Evolutionary conservation across 2,888 invertebrate genomes (phyloP).

Genomic region (Tenthredo livida): DNA sequence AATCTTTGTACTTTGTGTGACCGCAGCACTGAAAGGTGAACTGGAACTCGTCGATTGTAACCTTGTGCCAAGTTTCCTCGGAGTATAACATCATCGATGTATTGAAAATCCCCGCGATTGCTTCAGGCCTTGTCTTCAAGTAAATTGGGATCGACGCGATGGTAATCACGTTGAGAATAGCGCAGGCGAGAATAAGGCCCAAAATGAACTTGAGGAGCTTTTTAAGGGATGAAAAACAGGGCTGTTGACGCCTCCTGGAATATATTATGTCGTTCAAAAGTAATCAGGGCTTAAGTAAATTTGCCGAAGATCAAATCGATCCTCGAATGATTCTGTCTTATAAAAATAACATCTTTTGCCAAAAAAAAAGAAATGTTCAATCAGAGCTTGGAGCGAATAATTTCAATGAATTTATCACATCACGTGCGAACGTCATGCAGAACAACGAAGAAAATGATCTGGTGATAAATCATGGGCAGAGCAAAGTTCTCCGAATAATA

Average conservation of each 20-base stretch:
- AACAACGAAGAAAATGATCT: not conserved
- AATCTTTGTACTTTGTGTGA: slow-evolving; percentile 68
- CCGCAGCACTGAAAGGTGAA: slow-evolving; percentile 73
- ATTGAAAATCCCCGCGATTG: slow-evolving; percentile 67
- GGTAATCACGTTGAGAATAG: slow-evolving; percentile 66
- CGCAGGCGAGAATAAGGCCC: slow-evolving; percentile 65
- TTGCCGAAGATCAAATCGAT: too few species aligned
- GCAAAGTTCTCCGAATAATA: not conserved
- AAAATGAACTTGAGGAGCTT: slow-evolving; percentile 62
- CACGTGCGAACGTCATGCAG: not conserved
- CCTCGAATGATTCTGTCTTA: too few species aligned
- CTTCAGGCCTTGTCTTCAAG: slow-evolving; percentile 65
- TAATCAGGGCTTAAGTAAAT: too few species aligned
- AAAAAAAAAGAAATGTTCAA: too few species aligned
- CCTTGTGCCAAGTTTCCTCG: slow-evolving; percentile 65
- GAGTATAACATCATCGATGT: slow-evolving; percentile 71
- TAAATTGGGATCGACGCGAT: slow-evolving; percentile 67
- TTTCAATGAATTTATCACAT: not conserved
- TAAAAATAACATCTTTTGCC: too few species aligned
- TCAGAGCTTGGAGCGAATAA: not conserved
- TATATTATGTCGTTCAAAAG: not conserved
- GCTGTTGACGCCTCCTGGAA: slow-evolving; percentile 63
- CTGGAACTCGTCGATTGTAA: slow-evolving; percentile 70
- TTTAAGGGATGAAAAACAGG: slow-evolving; percentile 61
- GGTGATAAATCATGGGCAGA: not conserved